phyloP scores from a whole-genome alignment of 2,113 vertebrate genomes.

The Phrynocephalus versicolor region DNA sequence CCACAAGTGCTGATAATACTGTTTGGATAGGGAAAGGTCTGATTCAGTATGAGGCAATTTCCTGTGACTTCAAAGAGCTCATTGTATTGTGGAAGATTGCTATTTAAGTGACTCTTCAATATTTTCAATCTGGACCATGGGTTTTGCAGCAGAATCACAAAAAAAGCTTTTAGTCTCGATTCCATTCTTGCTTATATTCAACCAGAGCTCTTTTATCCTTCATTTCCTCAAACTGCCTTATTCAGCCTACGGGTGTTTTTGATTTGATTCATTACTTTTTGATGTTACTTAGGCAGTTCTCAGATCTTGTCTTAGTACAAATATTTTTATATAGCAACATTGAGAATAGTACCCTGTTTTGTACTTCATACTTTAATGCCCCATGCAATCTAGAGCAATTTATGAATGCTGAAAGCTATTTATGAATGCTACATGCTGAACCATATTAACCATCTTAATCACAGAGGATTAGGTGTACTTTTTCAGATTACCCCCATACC shows the following conservation, averaged over 20 bases:
- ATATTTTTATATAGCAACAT: conserved; percentile 29
- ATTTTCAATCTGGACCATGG: rapidly evolving
- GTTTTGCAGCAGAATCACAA: not conserved
- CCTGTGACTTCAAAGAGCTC: not conserved
- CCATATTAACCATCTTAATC: not conserved
- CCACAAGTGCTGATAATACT: too few relatives aligned
- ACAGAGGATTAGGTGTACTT: not conserved
- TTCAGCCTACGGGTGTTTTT: conserved; percentile 25
- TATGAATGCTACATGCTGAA: not conserved
- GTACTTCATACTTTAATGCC: not conserved
- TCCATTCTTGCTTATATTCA: not conserved
- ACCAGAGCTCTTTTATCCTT: conserved; percentile 4
- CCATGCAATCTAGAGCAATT: not conserved
- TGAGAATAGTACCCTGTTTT: conserved; percentile 1
- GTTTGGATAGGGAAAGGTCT: too few relatives aligned
- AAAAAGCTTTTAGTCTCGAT: not conserved
- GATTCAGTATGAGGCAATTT: too few relatives aligned
- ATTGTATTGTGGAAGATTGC: not conserved
- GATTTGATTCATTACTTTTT: conserved; percentile 43
- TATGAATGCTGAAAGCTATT: not conserved
- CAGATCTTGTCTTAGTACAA: conserved; percentile 6
- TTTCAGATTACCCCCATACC: not conserved
- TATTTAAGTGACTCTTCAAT: not conserved
- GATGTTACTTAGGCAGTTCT: conserved; percentile 4
- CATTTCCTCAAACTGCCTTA: conserved; percentile 28